Base-by-base conservation (phyloP, 2,797 vertebrate genomes). In the Danionella dracula region DNA sequence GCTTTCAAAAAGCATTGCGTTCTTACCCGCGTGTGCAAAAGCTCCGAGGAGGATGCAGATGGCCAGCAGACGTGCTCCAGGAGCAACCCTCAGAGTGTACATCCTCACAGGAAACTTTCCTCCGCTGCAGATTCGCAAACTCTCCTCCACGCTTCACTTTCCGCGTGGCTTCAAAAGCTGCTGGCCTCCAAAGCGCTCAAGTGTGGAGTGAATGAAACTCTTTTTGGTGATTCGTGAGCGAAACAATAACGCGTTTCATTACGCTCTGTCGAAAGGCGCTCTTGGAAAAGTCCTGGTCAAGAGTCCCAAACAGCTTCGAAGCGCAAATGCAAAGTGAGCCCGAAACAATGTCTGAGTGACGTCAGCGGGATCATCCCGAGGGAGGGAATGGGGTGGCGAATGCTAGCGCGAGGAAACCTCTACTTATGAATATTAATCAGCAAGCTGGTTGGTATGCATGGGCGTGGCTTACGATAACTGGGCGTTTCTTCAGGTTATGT, bases 21-120 rank as follows among this genome's bases (percentile, higher is more conserved):
- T 56, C 82, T 86, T 74, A 90, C 89, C 88, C 72, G 78, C 17
- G 60, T 78, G 82, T 77, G 70, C 76, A 48, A 69, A 23, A 4
- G 5, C 12, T 23, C 74, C 63, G 59, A 74, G 41, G 32, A 78
- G 35, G 35, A 81, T n/a, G 29, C 78, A 58, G 62, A 84, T 49
- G 63, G 82, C 60, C 76, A 83, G 50, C 8, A 88, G 48, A 50
- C 68, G 32, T 16, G 8, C 63, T 62, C 34, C 48, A 13, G 68
- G 15, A 16, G 71, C 70, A 72, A 75, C 78, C 77, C 69, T 71
- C 32, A 58, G 41, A 41, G 53, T 54, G 44, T 17, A 19, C 76
- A 76, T 58, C 27, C 31, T 65, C 70, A 66, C 75, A 27, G 69
- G 41, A 48, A 71, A 32, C 54, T 34, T 68, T 13, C 10, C 16